phyloP scores from a whole-genome alignment of 2,797 vertebrate species.

The Falco naumanni region DNA sequence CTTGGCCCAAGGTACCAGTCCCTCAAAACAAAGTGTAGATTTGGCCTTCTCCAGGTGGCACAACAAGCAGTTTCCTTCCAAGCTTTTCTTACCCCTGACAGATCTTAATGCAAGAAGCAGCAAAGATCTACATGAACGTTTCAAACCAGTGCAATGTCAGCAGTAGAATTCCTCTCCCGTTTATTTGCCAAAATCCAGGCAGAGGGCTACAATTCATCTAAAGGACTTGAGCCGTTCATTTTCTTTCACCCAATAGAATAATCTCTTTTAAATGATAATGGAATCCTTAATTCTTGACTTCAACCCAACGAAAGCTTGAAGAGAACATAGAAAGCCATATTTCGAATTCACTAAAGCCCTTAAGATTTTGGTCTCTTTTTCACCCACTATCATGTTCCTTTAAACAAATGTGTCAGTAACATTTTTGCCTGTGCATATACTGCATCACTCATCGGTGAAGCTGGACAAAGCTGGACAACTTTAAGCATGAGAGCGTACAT shows the following conservation, averaged over 20 bases:
- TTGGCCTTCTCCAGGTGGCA: neutral
- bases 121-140: neutral
- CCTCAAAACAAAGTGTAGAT: neutral
- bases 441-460: neutral
- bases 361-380: neutral
- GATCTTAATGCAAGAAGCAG: fast-evolving
- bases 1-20: neutral
- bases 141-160: neutral
- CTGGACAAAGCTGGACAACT: neutral
- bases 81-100: neutral
- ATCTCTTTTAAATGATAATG: neutral
- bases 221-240: neutral
- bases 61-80: neutral
- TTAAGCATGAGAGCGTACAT: fast-evolving
- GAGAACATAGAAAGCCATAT: neutral
- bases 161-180: neutral
- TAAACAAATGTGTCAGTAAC: neutral
- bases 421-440: neutral
- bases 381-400: neutral
- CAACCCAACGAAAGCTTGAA: slow-evolving; percentile 4
- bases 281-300: slow-evolving; percentile 23
- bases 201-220: neutral
- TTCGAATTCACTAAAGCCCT: neutral
- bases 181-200: neutral
- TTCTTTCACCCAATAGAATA: neutral